Percentiles rank a stretch among this genome's conserved stretches.
Evolutionary conservation across 2,113 vertebrate species (phyloP).

Genomic region (Myotis yumanensis): DNA sequence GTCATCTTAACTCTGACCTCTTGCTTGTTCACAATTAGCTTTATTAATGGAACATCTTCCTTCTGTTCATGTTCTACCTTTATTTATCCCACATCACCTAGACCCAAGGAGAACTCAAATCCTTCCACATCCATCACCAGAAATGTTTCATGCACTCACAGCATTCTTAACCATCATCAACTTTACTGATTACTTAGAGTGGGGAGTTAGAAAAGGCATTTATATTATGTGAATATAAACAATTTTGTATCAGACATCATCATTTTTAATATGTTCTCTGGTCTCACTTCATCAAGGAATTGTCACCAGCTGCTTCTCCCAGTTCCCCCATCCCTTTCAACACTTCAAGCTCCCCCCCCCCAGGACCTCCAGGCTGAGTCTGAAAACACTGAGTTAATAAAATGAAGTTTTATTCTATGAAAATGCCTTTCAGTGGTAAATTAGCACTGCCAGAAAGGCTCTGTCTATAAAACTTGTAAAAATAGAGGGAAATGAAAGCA

Average conservation of each 20-base stretch:
- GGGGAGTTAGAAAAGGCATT: background rate
- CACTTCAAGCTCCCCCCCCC: background rate
- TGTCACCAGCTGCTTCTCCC: background rate
- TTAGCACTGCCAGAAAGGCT: background rate
- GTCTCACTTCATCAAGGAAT: background rate
- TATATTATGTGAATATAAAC: background rate
- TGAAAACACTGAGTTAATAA: background rate
- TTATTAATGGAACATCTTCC: background rate
- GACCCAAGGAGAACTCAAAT: background rate
- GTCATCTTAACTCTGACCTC: background rate
- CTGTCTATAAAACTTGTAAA: constrained; percentile 5
- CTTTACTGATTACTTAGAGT: background rate
- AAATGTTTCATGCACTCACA: background rate
- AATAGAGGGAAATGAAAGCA: background rate
- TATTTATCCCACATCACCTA: background rate
- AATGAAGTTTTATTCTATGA: background rate
- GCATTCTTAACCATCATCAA: background rate
- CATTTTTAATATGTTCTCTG: background rate
- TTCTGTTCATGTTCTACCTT: background rate
- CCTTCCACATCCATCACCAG: background rate
- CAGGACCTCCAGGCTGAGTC: background rate
- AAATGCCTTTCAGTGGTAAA: background rate
- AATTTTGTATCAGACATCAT: background rate
- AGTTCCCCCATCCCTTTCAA: background rate
- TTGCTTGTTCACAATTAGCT: background rate